phyloP scores from a whole-genome alignment of 1,140 invertebrate species.

The Apolygus lucorum region DNA sequence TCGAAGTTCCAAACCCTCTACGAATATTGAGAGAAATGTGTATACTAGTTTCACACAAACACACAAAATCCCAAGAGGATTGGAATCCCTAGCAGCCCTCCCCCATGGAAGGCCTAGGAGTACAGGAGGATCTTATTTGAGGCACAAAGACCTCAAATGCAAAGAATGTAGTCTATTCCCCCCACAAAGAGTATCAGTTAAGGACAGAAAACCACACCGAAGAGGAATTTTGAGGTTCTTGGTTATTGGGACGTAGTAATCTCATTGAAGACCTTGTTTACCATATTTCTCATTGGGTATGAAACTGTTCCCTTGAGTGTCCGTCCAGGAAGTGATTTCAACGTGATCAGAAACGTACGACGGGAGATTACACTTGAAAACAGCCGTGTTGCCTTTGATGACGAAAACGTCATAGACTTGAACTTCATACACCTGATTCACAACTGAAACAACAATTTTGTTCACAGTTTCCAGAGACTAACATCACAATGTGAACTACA shows the following conservation, averaged over 20 bases:
- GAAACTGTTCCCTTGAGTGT: slow-evolving; percentile 52
- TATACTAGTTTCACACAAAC: no score
- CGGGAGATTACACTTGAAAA: slow-evolving; percentile 77
- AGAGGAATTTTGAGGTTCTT: background rate
- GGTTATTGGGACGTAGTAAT: background rate
- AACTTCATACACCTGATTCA: slow-evolving; percentile 75
- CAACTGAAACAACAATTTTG: slow-evolving; percentile 62
- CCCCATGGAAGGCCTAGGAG: no score
- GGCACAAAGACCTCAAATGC: background rate
- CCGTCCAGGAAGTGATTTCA: slow-evolving; percentile 73
- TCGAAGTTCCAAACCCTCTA: no score
- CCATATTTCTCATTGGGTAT: slow-evolving; percentile 40
- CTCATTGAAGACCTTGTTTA: slow-evolving; percentile 36
- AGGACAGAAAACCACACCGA: background rate
- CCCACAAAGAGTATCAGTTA: no score
- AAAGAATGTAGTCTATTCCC: background rate
- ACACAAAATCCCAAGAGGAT: no score
- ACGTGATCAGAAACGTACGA: slow-evolving; percentile 84
- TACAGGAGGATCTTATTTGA: no score
- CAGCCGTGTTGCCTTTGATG: slow-evolving; percentile 73
- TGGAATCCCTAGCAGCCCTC: no score
- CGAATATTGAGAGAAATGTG: no score
- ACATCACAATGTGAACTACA: no score
- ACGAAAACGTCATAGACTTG: slow-evolving; percentile 84
- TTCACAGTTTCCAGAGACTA: slow-evolving; percentile 68